phyloP scores from a whole-genome alignment of 2,888 invertebrate species.

The Cheiracanthium punctorium region DNA sequence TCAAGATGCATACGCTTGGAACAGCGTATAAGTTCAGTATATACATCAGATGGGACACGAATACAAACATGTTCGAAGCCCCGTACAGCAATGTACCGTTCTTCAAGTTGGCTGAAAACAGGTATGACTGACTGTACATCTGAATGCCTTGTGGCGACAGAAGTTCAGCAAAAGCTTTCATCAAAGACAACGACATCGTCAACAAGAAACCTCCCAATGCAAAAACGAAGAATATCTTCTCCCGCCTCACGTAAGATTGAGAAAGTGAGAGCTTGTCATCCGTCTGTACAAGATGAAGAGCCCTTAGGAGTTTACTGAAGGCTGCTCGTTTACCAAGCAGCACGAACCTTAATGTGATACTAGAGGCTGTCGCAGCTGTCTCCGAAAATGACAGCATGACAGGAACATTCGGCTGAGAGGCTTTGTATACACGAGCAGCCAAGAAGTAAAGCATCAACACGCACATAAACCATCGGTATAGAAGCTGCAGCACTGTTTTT shows the following conservation, averaged over 20 bases:
- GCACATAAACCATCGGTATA: conserved; percentile 19
- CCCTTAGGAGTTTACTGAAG: neutral
- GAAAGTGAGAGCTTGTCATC: neutral
- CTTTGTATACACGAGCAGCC: conserved; percentile 36
- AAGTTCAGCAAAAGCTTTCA: conserved; percentile 25
- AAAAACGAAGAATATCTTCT: conserved; percentile 12
- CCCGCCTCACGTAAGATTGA: neutral
- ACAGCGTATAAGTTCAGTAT: conserved; percentile 28
- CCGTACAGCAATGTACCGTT: neutral
- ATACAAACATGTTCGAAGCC: neutral
- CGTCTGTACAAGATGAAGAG: neutral
- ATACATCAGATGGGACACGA: conserved; percentile 9
- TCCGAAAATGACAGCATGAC: conserved; percentile 38
- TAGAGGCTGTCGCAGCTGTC: conserved; percentile 27
- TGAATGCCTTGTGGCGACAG: conserved; percentile 3
- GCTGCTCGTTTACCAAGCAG: neutral
- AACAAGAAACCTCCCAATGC: neutral
- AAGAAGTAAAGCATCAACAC: conserved; percentile 14
- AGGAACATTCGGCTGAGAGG: conserved; percentile 29
- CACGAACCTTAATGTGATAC: conserved; percentile 11
- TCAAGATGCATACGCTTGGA: conserved; percentile 8
- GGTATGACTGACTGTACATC: conserved; percentile 19
- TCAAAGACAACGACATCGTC: neutral
- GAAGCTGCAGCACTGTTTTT: neutral
- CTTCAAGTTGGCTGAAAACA: neutral